Conservation (phyloP, 1,140 invertebrate genomes). For the Saccostrea glomerata region DNA sequence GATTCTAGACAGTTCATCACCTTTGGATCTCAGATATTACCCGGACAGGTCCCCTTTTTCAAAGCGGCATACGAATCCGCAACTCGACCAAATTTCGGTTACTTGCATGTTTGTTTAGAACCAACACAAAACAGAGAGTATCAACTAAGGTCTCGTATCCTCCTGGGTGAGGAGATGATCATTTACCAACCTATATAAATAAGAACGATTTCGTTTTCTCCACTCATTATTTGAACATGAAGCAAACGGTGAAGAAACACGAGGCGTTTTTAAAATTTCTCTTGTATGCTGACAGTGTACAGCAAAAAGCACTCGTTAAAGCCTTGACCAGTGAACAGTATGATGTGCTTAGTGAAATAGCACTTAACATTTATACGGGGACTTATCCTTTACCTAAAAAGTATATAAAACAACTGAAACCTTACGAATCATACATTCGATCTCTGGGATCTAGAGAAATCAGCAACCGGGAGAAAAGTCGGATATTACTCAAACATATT, state of each 20-base stretch:
- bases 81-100: slow-evolving; percentile 7
- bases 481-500: slow-evolving; percentile 32
- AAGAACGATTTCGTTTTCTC: background rate
- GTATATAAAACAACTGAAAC: slow-evolving; percentile 44
- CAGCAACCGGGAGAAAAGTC: slow-evolving; percentile 14
- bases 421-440: slow-evolving; percentile 36
- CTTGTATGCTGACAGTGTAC: background rate
- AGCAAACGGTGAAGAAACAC: slow-evolving; percentile 7
- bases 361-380: slow-evolving; percentile 34
- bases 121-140: slow-evolving; percentile 40
- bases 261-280: slow-evolving; percentile 26
- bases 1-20: background rate
- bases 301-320: slow-evolving; percentile 22
- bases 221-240: slow-evolving; percentile 17
- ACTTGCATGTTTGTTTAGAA: slow-evolving; percentile 45
- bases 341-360: slow-evolving; percentile 28
- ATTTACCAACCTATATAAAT: slow-evolving; percentile 44
- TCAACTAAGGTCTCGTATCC: slow-evolving; percentile 32
- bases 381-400: background rate
- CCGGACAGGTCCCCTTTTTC: slow-evolving; percentile 37
- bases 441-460: slow-evolving; percentile 33
- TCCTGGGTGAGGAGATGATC: slow-evolving; percentile 37
- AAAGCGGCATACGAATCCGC: slow-evolving; percentile 41
- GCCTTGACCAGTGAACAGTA: slow-evolving; percentile 33
- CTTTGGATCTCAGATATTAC: slow-evolving; percentile 50